Conservation (phyloP, 2,888 invertebrate species). For the Philopedon plagiatum region DNA sequence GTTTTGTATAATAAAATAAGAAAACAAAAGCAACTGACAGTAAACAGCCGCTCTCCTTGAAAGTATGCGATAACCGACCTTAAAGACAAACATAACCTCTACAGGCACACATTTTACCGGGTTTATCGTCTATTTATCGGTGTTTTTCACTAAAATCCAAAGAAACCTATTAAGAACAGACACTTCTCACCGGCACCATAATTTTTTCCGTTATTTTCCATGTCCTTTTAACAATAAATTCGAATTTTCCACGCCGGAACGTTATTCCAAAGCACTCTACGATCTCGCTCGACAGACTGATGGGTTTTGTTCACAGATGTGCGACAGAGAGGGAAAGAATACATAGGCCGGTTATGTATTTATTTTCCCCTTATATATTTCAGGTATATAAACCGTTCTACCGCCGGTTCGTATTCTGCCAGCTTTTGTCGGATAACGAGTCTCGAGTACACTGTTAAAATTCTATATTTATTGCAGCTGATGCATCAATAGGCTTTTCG, state of each 20-base stretch:
- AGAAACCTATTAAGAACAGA: slow-evolving; percentile 37
- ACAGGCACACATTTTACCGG: slow-evolving; percentile 60
- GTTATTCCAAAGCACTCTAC: slow-evolving; percentile 62
- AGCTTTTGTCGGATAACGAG: slow-evolving; percentile 60
- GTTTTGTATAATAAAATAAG: slow-evolving; percentile 34
- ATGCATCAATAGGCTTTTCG: slow-evolving; percentile 46
- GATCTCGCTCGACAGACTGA: slow-evolving; percentile 67
- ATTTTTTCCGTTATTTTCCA: slow-evolving; percentile 50
- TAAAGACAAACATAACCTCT: slow-evolving; percentile 63
- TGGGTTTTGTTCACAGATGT: slow-evolving; percentile 71
- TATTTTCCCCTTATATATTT: slow-evolving; percentile 66
- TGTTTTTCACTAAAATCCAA: slow-evolving; percentile 48
- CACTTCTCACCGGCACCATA: slow-evolving; percentile 39
- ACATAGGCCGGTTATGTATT: slow-evolving; percentile 65
- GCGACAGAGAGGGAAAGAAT: slow-evolving; percentile 63
- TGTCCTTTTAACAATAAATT: slow-evolving; percentile 53
- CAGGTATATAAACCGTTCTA: slow-evolving; percentile 66
- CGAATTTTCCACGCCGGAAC: slow-evolving; percentile 55
- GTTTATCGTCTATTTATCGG: slow-evolving; percentile 53
- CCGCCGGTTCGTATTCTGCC: slow-evolving; percentile 64
- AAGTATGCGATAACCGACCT: slow-evolving; percentile 59
- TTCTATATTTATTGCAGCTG: slow-evolving; percentile 52
- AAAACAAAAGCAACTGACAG: slow-evolving; percentile 58
- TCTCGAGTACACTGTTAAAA: slow-evolving; percentile 52
- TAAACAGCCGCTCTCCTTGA: slow-evolving; percentile 55